A percentile compares a stretch with the other conserved stretches of the same genome.
Conservation (phyloP, 2,113 vertebrate species). For the Panthera uncia region DNA sequence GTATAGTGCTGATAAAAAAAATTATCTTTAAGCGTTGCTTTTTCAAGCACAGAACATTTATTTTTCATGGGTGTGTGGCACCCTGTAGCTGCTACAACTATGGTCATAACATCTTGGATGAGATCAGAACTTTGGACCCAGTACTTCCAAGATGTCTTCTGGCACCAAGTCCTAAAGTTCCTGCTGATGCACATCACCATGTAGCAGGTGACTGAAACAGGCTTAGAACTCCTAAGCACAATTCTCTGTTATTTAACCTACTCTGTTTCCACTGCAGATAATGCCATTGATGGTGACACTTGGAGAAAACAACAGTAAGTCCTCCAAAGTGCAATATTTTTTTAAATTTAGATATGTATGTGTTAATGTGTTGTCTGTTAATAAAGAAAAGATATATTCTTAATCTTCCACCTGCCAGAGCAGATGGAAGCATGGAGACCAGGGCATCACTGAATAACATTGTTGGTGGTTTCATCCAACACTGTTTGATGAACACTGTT, state of each 20-base stretch:
- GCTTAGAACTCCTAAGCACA: neutral
- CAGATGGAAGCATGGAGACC: neutral
- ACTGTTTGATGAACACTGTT: neutral
- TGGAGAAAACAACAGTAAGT: neutral
- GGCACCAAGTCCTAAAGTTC: neutral
- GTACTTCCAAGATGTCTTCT: neutral
- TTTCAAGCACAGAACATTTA: neutral
- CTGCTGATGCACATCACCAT: neutral
- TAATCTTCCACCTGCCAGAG: neutral
- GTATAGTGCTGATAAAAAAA: neutral
- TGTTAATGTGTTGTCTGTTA: neutral
- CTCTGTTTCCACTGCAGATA: neutral
- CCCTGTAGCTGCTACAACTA: slow-evolving; percentile 16
- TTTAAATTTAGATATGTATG: neutral
- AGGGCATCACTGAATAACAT: neutral
- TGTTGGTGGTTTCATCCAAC: neutral
- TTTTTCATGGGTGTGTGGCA: neutral
- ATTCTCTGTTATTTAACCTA: neutral
- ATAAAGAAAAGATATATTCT: neutral
- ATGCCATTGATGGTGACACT: neutral
- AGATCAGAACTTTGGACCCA: neutral
- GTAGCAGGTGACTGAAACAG: neutral
- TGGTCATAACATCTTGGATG: neutral
- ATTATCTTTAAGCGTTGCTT: neutral
- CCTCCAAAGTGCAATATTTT: neutral